Conservation (phyloP, 2,113 vertebrate genomes). For the Rhizomys pruinosus region DNA sequence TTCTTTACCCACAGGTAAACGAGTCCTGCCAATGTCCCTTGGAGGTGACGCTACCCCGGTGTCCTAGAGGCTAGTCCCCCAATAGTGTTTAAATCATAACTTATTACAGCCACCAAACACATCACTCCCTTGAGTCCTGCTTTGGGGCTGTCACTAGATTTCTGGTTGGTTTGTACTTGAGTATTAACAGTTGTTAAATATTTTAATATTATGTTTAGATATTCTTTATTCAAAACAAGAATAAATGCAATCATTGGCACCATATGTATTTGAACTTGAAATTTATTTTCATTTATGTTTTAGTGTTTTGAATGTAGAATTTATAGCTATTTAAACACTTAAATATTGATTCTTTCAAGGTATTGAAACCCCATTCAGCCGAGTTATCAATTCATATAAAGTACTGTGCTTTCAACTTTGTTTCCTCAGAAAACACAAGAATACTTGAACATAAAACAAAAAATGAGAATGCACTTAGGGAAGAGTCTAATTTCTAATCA, state of each 20-base stretch:
- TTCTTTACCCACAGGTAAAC: background rate
- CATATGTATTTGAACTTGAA: constrained; percentile 32
- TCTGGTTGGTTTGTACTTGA: background rate
- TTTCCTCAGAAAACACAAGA: background rate
- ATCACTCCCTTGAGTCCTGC: background rate
- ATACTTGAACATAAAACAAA: background rate
- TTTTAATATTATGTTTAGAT: background rate
- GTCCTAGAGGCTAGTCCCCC: background rate
- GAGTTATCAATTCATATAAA: constrained; percentile 37
- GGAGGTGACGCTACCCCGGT: background rate
- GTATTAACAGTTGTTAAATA: background rate
- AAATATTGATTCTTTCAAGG: background rate
- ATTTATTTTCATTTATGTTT: constrained; percentile 35
- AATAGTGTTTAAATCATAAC: background rate
- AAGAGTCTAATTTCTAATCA: constrained; percentile 17
- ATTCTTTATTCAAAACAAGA: background rate
- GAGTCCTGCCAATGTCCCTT: background rate
- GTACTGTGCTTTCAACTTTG: background rate
- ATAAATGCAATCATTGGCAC: background rate
- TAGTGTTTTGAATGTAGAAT: constrained; percentile 25
- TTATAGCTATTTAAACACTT: constrained; percentile 38
- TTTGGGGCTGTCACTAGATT: background rate
- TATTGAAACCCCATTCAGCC: background rate
- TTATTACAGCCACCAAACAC: background rate
- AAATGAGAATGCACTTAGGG: background rate